Evolutionary conservation across 2,113 vertebrate species (phyloP), one percentile per base, ranked within the genome.

Genomic region (Vidua chalybeata): DNA sequence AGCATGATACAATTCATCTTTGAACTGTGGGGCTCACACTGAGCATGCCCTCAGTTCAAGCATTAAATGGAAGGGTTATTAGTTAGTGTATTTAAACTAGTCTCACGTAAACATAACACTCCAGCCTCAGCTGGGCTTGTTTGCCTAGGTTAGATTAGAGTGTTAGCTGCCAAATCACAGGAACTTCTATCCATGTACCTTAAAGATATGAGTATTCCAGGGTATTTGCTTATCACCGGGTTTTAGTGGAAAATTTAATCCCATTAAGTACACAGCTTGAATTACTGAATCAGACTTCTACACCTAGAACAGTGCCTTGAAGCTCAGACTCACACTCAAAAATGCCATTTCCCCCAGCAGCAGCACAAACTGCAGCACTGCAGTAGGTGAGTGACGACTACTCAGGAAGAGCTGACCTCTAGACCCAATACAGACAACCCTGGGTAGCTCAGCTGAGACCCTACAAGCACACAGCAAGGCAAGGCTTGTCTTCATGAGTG

Each of bases 161-260:
- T 15, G n/a, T 46, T 71, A 75, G 76, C 63, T 67, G 35, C 66
- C 45, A 64, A 83, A 61, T 84, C 51, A 91, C 51, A 89, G 62
- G 41, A 96, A 85, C 84, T 73, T 64, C 66, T 84, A 27, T 74
- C 73, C 37, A 19, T 10, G 3, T 49, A 37, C 46, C 71, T 63
- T 45, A 73, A 82, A 84, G 66, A 75, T 4, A 67, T 2, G 10
- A 27, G 16, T 75, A 87, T 93, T 69, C 41, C 80, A 86, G 35
- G 31, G 10, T 15, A 61, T 78, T 71, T 81, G 71, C 66, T 81
- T 84, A 90, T 62, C 62, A 14, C 30, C 2, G 1, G 10, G 7
- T 48, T 93, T 75, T 58, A 93, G 24, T 63, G 75, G 67, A 93
- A 93, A 90, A 85, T 87, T 62, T 85, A 87, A 82, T 76, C 45